Evolutionary conservation across 53 echinoderm and acorn worm species (phyloP).

Genomic region (Luidia sarsii): DNA sequence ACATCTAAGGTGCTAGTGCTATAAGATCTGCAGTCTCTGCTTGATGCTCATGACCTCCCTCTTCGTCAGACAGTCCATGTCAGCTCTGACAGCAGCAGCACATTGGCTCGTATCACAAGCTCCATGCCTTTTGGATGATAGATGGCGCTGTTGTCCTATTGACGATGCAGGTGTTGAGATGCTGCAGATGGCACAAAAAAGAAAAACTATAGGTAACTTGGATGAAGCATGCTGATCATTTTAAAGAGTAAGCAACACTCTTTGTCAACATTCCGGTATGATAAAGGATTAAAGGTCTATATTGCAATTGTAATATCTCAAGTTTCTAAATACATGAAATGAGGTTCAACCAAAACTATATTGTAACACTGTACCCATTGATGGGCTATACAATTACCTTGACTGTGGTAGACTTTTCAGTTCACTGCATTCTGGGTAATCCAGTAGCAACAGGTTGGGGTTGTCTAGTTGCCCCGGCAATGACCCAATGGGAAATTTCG

Average conservation of each 20-base stretch:
- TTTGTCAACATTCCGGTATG: not conserved
- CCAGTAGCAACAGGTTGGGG: constrained; percentile 51
- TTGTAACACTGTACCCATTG: not conserved
- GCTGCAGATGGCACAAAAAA: not conserved
- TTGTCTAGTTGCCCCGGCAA: constrained; percentile 69
- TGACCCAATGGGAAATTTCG: constrained; percentile 61
- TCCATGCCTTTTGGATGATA: not conserved
- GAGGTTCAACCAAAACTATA: not conserved
- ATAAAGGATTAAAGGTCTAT: not conserved
- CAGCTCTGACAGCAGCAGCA: not conserved
- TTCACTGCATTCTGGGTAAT: constrained; percentile 15
- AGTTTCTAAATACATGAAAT: too few species aligned
- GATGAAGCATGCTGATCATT: not conserved
- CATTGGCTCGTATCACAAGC: not conserved
- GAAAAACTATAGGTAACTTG: not conserved
- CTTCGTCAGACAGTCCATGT: constrained; percentile 13
- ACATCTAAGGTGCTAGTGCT: too few species aligned
- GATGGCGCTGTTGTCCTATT: not conserved
- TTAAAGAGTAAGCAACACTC: not conserved
- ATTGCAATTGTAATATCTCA: not conserved
- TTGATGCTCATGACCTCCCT: not conserved
- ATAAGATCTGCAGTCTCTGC: not conserved
- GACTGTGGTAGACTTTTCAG: not conserved
- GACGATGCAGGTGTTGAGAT: not conserved
- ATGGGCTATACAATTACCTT: constrained; percentile 1